phyloP scores from a whole-genome alignment of 1,140 invertebrate species.

The Macrobrachium nipponense region DNA sequence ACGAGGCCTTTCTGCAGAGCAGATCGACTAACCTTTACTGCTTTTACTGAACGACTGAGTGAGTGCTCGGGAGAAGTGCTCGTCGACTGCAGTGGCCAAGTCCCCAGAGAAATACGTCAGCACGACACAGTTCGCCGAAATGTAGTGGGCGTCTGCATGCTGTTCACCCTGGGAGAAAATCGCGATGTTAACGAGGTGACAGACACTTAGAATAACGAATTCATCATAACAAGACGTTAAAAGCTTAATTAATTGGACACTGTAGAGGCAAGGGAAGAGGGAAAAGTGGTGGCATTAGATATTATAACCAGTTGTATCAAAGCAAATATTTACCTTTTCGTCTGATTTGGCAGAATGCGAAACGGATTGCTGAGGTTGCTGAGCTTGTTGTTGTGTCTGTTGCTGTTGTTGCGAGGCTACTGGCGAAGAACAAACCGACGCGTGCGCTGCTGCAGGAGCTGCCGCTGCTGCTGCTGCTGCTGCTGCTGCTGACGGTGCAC shows the following conservation, averaged over 20 bases:
- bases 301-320: not conserved
- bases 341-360: constrained; percentile 34
- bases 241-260: too few relatives aligned
- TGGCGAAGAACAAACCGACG: constrained; percentile 41
- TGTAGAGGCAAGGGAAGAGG: not conserved
- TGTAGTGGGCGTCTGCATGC: constrained; percentile 74
- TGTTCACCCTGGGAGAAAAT: not conserved
- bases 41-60: constrained; percentile 67
- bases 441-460: constrained; percentile 18
- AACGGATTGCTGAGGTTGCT: constrained; percentile 21
- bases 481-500: not conserved
- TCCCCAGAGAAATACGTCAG: constrained; percentile 95
- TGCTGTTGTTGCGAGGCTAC: constrained; percentile 52
- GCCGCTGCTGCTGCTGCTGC: constrained; percentile 6
- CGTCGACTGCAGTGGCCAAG: constrained; percentile 90
- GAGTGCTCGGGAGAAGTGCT: constrained; percentile 92
- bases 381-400: not conserved
- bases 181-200: not conserved
- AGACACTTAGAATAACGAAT: not conserved
- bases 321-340: constrained; percentile 31
- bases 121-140: constrained; percentile 94
- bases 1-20: too few relatives aligned
- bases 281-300: not conserved
- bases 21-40: constrained; percentile 50
- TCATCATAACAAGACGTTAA: too few relatives aligned